Conservation (phyloP, 2,797 vertebrate genomes). For the Mormyrus hasselquistii region DNA sequence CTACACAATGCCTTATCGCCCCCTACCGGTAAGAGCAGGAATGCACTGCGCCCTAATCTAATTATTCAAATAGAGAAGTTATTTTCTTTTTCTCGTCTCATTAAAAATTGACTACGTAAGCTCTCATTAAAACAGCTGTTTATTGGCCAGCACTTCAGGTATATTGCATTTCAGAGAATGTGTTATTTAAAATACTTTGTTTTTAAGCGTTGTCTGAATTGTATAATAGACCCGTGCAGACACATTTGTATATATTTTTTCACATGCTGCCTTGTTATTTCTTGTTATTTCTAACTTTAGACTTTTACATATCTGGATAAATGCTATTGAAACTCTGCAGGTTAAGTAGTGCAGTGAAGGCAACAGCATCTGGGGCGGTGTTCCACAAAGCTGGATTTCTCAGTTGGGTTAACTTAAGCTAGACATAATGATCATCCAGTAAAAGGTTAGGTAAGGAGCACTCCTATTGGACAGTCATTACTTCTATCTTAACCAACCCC, state of each 20-base stretch:
- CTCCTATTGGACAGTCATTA: background rate
- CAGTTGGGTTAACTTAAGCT: background rate
- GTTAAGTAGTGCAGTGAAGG: background rate
- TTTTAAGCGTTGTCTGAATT: background rate
- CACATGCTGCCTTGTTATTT: background rate
- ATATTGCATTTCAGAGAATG: background rate
- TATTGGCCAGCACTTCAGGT: background rate
- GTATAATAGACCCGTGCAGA: background rate
- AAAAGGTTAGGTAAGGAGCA: background rate
- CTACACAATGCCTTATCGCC: slow-evolving; percentile 40
- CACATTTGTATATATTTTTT: background rate
- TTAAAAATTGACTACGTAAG: background rate
- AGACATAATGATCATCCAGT: background rate
- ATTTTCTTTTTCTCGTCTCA: background rate
- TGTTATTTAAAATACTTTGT: background rate
- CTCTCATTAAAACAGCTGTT: background rate
- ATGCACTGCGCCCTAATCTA: slow-evolving; percentile 8
- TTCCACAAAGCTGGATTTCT: background rate
- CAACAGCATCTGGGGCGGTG: background rate
- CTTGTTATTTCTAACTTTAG: background rate
- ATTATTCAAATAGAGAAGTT: background rate
- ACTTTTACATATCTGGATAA: background rate
- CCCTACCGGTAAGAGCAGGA: slow-evolving; percentile 48
- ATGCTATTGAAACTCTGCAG: background rate
- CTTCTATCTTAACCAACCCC: background rate